Evolutionary conservation across 2,888 invertebrate genomes (phyloP), one percentile per base, ranked within the genome.

Genomic region (Diadromus collaris): DNA sequence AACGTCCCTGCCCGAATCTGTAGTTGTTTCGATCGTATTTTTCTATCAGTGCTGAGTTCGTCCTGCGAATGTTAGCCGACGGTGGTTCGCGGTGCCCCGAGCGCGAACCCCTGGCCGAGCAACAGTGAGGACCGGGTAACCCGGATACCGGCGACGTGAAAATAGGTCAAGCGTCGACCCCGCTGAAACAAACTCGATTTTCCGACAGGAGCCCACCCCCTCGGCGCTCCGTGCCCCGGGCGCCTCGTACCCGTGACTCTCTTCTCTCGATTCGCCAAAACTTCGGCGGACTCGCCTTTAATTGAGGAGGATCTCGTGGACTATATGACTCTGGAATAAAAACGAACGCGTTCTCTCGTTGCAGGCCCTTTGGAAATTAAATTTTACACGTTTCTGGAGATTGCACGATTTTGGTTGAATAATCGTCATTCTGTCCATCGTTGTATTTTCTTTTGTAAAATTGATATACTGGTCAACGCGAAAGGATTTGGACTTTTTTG

Each of bases 101-200:
- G 44, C n/a, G 69, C 29, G 69, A 48, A 7, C 24, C 32, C 27
- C 38, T 19, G 48, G 63, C 41, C 21, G 67, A 54, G 68, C 69
- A 70, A 70, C 46, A 70, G 60, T 46, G 24, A 72, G 76, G 76
- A 76, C 76, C 69, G 79, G 73, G 73, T 79, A 76, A 79, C 79
- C 79, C 79, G 76, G 79, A 79, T 76, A 71, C 16, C 75, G 69
- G 44, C 24, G 10, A 5, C 10, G 44, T 56, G 69, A 70, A 80
- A 73, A 70, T 56, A 29, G 76, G 73, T 80, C 79, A 65, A 61
- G 61, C 72, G 64, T 48, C 73, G 69, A 63, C 64, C 76, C 76
- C 67, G 46, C 46, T 32, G 29, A 32, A 34, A 29, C 56, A 60
- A 27, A 46, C 67, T 64, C 60, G 64, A 76, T 64, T 64, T 68